Evolutionary conservation across 2,113 vertebrate species (phyloP), one percentile per base, ranked within the genome.

Genomic region (Cyprinodon brontotheroides): DNA sequence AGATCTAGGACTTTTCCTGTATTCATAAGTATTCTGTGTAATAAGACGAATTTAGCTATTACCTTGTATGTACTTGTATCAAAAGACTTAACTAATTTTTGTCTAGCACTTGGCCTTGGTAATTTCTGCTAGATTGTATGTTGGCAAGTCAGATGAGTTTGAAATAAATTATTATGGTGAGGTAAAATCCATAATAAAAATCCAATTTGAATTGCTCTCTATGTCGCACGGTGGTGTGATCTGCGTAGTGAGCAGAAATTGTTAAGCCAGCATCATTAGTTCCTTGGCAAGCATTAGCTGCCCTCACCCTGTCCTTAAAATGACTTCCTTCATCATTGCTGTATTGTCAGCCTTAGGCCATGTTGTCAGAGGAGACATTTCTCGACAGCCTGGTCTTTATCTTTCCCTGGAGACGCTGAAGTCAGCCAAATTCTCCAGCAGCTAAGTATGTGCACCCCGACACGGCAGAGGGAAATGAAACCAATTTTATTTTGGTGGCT

Each of bases 321-420:
- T 76, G 85, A 66, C 74, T 64, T 68, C 74, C 75, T 74, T 76
- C 71, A 75, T 77, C 75, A 70, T 38, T 53, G 63, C 72, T 71
- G 70, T 40, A 43, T 71, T 84, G 75, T 86, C 86, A 89, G 82
- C 87, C 86, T 43, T 75, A 57, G 77, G 80, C 73, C 81, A 82
- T 73, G 66, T 70, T 89, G 86, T 84, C 70, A 84, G 14, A 43
- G 43, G 65, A 66, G 79, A 78, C 83, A 75, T 70, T 64, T 84
- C 65, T 61, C 86, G 87, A 85, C 85, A 85, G 62, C 73, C 72
- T 45, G 41, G 78, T 86, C 83, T 87, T 90, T 75, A 86, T 86
- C 66, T 72, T 57, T 74, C 80, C 80, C 80, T 38, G 59, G 74
- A 75, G 73, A 67, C 78, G 85, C 90, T 89, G 79, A 83, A 68